A percentile compares a stretch with the other conserved stretches of the same genome.
Conservation (phyloP, 2,113 vertebrate species). For the Natator depressus region DNA sequence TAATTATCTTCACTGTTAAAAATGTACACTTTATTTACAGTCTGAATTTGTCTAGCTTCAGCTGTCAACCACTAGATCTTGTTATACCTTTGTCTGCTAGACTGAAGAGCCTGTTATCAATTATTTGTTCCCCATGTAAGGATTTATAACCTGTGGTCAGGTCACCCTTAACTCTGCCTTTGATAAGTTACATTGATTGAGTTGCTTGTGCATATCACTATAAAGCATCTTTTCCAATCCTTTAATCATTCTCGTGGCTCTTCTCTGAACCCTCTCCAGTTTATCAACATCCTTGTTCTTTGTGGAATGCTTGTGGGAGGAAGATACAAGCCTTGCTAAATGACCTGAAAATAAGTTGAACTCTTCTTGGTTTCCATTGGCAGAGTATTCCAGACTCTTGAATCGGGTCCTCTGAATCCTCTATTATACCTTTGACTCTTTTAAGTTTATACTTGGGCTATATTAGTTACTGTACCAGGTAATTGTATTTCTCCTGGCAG, state of each 20-base stretch:
- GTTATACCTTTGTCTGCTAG: not conserved
- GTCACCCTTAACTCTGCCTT: not conserved
- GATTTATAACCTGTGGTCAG: not conserved
- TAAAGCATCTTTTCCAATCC: not conserved
- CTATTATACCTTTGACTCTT: not conserved
- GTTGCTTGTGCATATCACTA: not conserved
- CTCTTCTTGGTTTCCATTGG: not conserved
- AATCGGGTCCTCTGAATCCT: not conserved
- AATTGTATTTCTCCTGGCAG: not conserved
- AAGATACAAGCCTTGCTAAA: not conserved
- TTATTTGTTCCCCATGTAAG: not conserved
- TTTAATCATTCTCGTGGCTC: not conserved
- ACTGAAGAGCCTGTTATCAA: not conserved
- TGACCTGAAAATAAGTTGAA: not conserved
- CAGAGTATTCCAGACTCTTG: not conserved
- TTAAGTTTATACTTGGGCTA: not conserved
- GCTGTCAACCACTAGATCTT: not conserved
- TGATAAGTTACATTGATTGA: not conserved
- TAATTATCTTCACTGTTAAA: not conserved
- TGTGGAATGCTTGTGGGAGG: not conserved
- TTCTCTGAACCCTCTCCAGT: not conserved
- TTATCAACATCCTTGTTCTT: not conserved
- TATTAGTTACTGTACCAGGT: not conserved
- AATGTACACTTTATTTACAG: not conserved
- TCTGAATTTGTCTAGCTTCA: not conserved